Percentiles rank a stretch among this genome's conserved stretches.
phyloP scores from a whole-genome alignment of 2,113 vertebrate genomes.

The Montifringilla adamsi region DNA sequence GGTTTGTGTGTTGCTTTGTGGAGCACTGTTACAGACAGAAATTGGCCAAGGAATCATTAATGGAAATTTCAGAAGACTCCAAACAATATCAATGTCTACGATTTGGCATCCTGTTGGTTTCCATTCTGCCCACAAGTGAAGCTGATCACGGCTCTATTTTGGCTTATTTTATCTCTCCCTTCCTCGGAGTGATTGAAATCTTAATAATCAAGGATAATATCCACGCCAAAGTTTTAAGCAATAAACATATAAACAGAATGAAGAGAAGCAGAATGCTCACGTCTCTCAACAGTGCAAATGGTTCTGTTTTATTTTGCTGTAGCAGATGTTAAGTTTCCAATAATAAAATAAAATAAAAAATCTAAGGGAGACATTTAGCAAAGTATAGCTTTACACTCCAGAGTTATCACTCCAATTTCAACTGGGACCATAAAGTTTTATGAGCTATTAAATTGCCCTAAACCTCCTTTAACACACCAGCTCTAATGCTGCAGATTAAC shows the following conservation, averaged over 20 bases:
- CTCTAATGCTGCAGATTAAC: constrained; percentile 59
- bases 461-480: constrained; percentile 69
- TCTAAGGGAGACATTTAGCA: constrained; percentile 61
- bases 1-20: background rate
- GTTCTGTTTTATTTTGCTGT: constrained; percentile 2
- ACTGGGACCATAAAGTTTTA: constrained; percentile 76
- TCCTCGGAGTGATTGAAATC: background rate
- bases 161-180: background rate
- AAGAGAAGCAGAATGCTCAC: constrained; percentile 2
- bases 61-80: background rate
- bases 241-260: constrained; percentile 60
- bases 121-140: background rate
- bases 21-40: background rate
- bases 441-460: constrained; percentile 78
- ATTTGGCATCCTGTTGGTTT: background rate
- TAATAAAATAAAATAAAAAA: constrained; percentile 60
- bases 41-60: background rate
- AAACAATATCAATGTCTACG: background rate
- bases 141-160: background rate
- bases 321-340: constrained; percentile 72
- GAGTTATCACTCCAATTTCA: constrained; percentile 76
- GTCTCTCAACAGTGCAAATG: constrained; percentile 47
- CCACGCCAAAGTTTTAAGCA: constrained; percentile 54
- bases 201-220: constrained; percentile 10
- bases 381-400: constrained; percentile 45